Conservation (phyloP, 1,140 invertebrate genomes). For the Scaptomyza montana region DNA sequence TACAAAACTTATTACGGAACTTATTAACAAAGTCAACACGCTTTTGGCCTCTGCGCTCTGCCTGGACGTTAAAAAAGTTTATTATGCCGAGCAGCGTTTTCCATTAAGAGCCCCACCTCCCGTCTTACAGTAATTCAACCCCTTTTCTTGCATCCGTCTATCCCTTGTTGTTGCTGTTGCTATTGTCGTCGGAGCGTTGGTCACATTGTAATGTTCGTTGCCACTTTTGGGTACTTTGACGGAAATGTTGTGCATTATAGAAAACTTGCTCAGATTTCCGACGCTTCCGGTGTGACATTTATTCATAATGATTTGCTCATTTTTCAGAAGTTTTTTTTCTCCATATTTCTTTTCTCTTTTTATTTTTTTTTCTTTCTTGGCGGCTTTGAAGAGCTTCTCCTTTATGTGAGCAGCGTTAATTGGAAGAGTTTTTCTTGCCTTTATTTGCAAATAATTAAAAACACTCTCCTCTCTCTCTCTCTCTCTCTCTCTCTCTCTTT, state of each 20-base stretch:
- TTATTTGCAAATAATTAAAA: slow-evolving; percentile 83
- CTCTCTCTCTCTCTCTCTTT: background rate
- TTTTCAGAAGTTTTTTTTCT: slow-evolving; percentile 50
- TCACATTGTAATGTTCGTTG: slow-evolving; percentile 41
- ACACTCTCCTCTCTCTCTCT: slow-evolving; percentile 8
- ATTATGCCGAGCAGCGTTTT: slow-evolving; percentile 74
- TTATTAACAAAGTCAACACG: slow-evolving; percentile 82
- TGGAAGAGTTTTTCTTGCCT: slow-evolving; percentile 57
- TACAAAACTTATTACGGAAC: slow-evolving; percentile 74
- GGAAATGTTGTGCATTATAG: slow-evolving; percentile 66
- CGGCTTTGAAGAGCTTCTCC: slow-evolving; percentile 10
- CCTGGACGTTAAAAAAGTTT: slow-evolving; percentile 50
- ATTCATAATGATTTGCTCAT: slow-evolving; percentile 81
- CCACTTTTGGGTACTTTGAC: slow-evolving; percentile 50
- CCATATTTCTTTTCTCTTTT: background rate
- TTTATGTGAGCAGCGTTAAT: slow-evolving; percentile 59
- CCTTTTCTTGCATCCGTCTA: background rate
- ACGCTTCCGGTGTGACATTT: slow-evolving; percentile 79
- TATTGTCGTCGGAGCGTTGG: slow-evolving; percentile 10
- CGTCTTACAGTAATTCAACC: background rate
- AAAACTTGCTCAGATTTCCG: slow-evolving; percentile 63
- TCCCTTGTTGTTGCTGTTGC: slow-evolving; percentile 2
- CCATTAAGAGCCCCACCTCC: slow-evolving; percentile 47
- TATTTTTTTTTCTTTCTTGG: background rate
- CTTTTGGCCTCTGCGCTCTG: slow-evolving; percentile 34